Percentiles rank a stretch among this genome's conserved stretches.
These are phyloP conservation scores for Avahi laniger DNA, from an alignment of 2,797 vertebrate genomes.

Conservation along the genomic window DNA sequence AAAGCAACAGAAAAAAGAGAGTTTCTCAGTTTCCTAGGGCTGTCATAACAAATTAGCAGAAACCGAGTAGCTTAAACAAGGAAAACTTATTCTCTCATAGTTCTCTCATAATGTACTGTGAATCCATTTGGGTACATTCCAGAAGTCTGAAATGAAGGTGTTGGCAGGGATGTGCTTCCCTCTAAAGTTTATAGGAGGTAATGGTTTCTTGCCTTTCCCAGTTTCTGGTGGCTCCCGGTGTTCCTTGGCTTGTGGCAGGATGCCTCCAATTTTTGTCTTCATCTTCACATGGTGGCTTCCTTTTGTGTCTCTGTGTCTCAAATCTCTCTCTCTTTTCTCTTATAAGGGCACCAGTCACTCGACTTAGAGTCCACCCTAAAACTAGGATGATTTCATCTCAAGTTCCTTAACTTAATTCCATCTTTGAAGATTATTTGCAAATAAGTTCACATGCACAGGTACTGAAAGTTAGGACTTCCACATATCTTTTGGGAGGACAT, in stretches of 20 bases:
- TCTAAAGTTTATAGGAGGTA: background rate
- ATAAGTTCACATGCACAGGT: background rate
- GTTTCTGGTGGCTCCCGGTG: background rate
- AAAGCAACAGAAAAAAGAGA: background rate
- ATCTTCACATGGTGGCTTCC: background rate
- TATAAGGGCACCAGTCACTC: background rate
- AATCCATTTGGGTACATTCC: background rate
- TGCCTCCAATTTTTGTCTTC: background rate
- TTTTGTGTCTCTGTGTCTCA: background rate
- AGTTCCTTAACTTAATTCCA: background rate
- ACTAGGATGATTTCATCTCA: background rate
- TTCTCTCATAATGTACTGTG: background rate
- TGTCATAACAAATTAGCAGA: background rate
- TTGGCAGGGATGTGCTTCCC: background rate
- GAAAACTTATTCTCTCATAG: background rate
- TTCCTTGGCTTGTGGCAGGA: background rate
- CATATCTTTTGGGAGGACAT: fast-evolving
- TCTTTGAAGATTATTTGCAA: background rate
- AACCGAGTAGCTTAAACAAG: background rate
- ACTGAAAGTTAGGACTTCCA: background rate
- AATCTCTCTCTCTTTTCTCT: background rate
- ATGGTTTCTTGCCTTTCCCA: background rate
- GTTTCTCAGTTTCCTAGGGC: background rate
- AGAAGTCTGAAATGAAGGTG: background rate
- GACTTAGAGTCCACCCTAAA: background rate